Base-by-base conservation (phyloP, 1,140 invertebrate genomes). In the Bombus polaris region DNA sequence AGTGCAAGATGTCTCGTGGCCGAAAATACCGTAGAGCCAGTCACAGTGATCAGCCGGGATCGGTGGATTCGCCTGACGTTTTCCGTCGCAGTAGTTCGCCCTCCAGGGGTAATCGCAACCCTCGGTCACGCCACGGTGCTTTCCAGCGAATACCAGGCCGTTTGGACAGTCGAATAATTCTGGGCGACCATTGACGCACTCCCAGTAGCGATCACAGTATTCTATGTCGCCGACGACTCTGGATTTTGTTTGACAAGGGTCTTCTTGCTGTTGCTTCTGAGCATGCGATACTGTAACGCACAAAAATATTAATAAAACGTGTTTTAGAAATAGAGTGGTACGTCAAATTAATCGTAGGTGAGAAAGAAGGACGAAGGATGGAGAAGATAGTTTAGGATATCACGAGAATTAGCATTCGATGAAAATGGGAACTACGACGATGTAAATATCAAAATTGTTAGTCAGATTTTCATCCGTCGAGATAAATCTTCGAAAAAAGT, bases 11-110 rank as follows among this genome's bases (percentile, higher is more conserved):
- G 98, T 98, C 94, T 98, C 98, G 93, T 99, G 98, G 0, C 98
- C 98, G 94, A 98, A 98, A 89, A 98, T 98, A 39, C 98, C 98
- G 93, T 98, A 99, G 81, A 98, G 95, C 98, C 98, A 99, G 91
- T 98, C 98, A 93, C 98, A 99, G 92, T 98, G 98, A 86, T 98
- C 98, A 0, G 97, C 97, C 15, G 96, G 96, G 77, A 98, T 97
- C 44, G 98, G 98, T 28, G 97, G 96, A 94, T 99, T 97, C 3
- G 97, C 97, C 92, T 97, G 96, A 89, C 97, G 96, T 93, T 97
- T 97, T 79, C 96, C 96, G 88, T 98, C 97, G 94, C 98, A 98
- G 93, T 98, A 98, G 93, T 98, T 97, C 6, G 97, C 97, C 88
- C 98, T 96, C 98, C 98, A 98, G 0, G 98, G 98, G 93, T 98